Conservation (phyloP, 2,113 vertebrate species). For the Gambusia holbrooki region DNA sequence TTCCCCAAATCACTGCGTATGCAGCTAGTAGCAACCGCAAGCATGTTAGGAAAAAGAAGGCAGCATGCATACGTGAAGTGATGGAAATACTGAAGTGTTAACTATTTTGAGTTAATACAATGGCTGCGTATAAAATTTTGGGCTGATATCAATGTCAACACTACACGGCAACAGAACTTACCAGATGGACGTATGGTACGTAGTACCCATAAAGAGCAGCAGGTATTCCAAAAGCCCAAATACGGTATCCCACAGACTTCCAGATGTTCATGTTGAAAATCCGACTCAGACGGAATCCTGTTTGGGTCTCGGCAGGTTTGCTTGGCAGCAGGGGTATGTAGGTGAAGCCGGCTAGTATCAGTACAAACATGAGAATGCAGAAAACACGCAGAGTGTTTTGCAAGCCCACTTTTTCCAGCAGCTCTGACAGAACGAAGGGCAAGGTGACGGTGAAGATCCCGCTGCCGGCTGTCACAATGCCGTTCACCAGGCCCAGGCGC, state of each 20-base stretch:
- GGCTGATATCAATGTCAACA: too few relatives aligned
- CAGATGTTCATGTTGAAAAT: conserved; percentile 92
- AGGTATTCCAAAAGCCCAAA: conserved; percentile 94
- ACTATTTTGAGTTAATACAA: too few relatives aligned
- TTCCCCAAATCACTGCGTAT: too few relatives aligned
- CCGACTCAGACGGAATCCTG: conserved; percentile 74
- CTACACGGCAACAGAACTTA: conserved; percentile 71
- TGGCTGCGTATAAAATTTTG: too few relatives aligned
- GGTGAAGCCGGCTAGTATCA: conserved; percentile 91
- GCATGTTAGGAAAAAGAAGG: too few relatives aligned
- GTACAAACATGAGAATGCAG: conserved; percentile 87
- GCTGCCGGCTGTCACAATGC: conserved; percentile 96
- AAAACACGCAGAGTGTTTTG: conserved; percentile 85
- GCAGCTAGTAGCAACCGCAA: too few relatives aligned
- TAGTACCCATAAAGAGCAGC: conserved; percentile 96
- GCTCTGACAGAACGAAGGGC: conserved; percentile 82
- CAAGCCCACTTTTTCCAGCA: conserved; percentile 77
- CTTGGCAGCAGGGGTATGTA: conserved; percentile 85
- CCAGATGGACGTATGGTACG: conserved; percentile 98
- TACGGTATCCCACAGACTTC: conserved; percentile 88
- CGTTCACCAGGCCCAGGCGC: conserved; percentile 94
- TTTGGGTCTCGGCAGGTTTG: conserved; percentile 54
- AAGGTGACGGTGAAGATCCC: conserved; percentile 91
- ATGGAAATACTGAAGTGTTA: too few relatives aligned
- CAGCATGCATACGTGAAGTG: too few relatives aligned